These are phyloP conservation scores for Epinotia ramella DNA, from an alignment of 2,888 invertebrate genomes.

Conservation along the genomic window DNA sequence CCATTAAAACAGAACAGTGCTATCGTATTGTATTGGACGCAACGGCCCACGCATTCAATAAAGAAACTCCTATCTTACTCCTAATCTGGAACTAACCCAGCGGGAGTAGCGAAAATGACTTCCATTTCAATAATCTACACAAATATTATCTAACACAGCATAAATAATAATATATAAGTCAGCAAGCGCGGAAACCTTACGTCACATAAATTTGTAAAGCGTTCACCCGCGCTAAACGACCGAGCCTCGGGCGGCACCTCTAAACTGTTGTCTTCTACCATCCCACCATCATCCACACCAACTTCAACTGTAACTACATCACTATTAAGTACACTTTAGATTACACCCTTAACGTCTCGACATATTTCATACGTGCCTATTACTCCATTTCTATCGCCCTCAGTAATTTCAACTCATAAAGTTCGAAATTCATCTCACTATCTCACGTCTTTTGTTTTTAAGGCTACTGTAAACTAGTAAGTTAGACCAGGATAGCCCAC, in stretches of 20 bases:
- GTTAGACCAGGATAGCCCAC: slow-evolving; percentile 64
- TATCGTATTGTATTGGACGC: slow-evolving; percentile 30
- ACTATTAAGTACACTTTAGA: slow-evolving; percentile 49
- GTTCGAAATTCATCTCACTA: slow-evolving; percentile 56
- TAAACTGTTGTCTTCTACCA: slow-evolving; percentile 59
- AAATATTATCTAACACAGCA: slow-evolving; percentile 52
- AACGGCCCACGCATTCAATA: slow-evolving; percentile 41
- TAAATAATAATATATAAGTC: slow-evolving; percentile 61
- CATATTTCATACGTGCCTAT: slow-evolving; percentile 53
- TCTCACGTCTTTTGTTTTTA: slow-evolving; percentile 61
- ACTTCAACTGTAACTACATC: slow-evolving; percentile 1
- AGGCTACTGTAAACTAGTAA: slow-evolving; percentile 59
- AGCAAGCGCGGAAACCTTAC: slow-evolving; percentile 61
- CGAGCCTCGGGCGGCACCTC: slow-evolving; percentile 58
- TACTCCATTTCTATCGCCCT: slow-evolving; percentile 57
- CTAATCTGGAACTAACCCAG: slow-evolving; percentile 31
- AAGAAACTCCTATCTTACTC: slow-evolving; percentile 40
- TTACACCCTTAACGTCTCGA: slow-evolving; percentile 46
- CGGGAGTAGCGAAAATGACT: slow-evolving; percentile 44
- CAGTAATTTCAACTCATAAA: slow-evolving; percentile 58
- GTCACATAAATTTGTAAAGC: slow-evolving; percentile 65
- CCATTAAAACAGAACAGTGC: slow-evolving; percentile 12
- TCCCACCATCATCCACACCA: slow-evolving; percentile 33
- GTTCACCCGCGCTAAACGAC: slow-evolving; percentile 63
- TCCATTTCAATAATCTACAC: slow-evolving; percentile 48